Evolutionary conservation across 1,140 invertebrate species (phyloP).

Genomic region (Rhagoletis zephyria): DNA sequence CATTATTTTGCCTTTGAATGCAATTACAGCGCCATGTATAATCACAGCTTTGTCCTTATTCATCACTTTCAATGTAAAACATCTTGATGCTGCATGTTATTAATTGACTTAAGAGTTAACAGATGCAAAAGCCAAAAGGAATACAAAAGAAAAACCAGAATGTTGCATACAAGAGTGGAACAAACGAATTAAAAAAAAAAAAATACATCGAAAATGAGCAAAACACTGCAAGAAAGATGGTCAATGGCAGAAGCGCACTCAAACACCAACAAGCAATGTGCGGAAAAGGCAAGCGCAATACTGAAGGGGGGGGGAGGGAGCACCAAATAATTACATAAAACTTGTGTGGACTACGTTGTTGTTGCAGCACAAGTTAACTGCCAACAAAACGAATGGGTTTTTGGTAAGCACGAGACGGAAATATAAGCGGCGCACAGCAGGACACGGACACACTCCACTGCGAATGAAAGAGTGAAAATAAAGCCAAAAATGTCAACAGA

Average conservation of each 20-base stretch:
- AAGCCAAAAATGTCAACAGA: neutral
- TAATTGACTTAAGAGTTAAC: slow-evolving; percentile 51
- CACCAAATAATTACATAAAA: neutral
- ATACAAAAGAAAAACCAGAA: neutral
- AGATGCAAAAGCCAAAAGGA: neutral
- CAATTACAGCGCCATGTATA: neutral
- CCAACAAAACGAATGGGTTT: slow-evolving; percentile 14
- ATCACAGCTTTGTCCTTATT: slow-evolving; percentile 18
- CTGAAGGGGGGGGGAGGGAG: no score
- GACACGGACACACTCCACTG: neutral
- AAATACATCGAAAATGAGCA: neutral
- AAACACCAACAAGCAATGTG: neutral
- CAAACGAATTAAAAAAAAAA: neutral
- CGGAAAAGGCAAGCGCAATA: neutral
- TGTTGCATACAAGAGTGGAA: neutral
- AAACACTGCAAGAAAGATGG: neutral
- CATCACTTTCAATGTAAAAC: slow-evolving; percentile 34
- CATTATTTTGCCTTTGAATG: slow-evolving; percentile 31
- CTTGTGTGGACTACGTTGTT: neutral
- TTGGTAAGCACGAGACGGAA: neutral
- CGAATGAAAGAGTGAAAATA: neutral
- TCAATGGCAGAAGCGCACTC: slow-evolving; percentile 10
- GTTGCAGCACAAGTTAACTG: neutral
- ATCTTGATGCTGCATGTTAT: slow-evolving; percentile 30
- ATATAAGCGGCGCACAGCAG: neutral